Evolutionary conservation across 2,888 invertebrate species (phyloP).

Genomic region (Melipona beecheii): DNA sequence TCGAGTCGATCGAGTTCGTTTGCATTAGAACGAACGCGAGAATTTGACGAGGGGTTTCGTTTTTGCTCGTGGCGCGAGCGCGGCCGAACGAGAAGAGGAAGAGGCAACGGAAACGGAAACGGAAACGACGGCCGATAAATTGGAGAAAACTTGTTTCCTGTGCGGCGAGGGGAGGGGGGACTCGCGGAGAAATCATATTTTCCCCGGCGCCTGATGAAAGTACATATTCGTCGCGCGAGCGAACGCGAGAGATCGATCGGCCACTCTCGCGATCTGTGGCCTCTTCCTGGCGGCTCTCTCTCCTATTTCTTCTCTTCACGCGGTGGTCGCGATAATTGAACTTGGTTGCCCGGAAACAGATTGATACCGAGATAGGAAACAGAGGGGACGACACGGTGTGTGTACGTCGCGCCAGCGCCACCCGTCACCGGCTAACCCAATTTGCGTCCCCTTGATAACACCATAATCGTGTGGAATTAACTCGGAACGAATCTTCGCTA

Average conservation of each 20-base stretch:
- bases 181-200: conserved; percentile 55
- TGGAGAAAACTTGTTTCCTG: conserved; percentile 57
- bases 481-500: conserved; percentile 44
- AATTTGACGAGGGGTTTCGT: not conserved
- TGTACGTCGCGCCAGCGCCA: conserved; percentile 54
- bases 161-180: not conserved
- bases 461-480: conserved; percentile 65
- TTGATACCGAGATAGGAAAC: conserved; percentile 55
- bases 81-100: not conserved
- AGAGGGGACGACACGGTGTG: not conserved
- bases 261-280: not conserved
- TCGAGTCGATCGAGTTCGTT: not conserved
- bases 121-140: conserved; percentile 41
- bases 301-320: conserved; percentile 44
- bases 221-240: conserved; percentile 48
- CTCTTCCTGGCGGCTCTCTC: conserved; percentile 30
- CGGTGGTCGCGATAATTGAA: conserved; percentile 61
- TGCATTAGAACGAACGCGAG: not conserved
- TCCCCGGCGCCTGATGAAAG: conserved; percentile 20
- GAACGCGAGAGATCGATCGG: conserved; percentile 48
- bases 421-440: conserved; percentile 60
- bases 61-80: not conserved
- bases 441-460: conserved; percentile 47
- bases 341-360: conserved; percentile 58
- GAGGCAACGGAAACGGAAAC: conserved; percentile 3